Percentiles rank a stretch among this genome's conserved stretches.
These are phyloP conservation scores for Ciconia nigra DNA, from an alignment of 2,797 vertebrate species.

Conservation along the genomic window DNA sequence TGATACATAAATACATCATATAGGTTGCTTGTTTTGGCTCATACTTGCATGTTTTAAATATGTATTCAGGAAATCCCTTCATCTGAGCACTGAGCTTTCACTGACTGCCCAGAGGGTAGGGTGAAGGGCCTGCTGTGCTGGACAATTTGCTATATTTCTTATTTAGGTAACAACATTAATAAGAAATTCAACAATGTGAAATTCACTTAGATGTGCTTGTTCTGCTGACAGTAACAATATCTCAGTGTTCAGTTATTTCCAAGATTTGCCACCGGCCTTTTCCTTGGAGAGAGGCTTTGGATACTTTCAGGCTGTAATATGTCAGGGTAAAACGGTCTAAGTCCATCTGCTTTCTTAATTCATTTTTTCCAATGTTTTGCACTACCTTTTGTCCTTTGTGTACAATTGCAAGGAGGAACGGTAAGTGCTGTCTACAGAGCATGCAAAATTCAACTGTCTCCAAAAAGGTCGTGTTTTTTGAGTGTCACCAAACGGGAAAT, in stretches of 20 bases:
- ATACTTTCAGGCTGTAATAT: not conserved
- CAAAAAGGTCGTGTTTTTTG: not conserved
- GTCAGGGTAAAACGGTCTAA: not conserved
- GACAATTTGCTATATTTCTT: not conserved
- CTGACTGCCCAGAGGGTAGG: not conserved
- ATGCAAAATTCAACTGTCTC: not conserved
- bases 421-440: not conserved
- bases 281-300: not conserved
- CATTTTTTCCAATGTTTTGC: not conserved
- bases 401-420: not conserved
- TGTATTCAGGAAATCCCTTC: not conserved
- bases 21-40: not conserved
- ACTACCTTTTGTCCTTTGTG: not conserved
- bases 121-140: not conserved
- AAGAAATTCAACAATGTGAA: not conserved
- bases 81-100: not conserved
- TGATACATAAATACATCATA: not conserved
- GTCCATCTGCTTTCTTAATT: not conserved
- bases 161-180: not conserved
- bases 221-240: not conserved
- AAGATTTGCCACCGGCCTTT: not conserved
- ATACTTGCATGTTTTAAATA: not conserved
- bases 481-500: not conserved
- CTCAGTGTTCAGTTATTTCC: not conserved
- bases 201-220: not conserved